These are phyloP conservation scores for Melanogrammus aeglefinus DNA, from an alignment of 2,797 vertebrate genomes.

Conservation along the genomic window DNA sequence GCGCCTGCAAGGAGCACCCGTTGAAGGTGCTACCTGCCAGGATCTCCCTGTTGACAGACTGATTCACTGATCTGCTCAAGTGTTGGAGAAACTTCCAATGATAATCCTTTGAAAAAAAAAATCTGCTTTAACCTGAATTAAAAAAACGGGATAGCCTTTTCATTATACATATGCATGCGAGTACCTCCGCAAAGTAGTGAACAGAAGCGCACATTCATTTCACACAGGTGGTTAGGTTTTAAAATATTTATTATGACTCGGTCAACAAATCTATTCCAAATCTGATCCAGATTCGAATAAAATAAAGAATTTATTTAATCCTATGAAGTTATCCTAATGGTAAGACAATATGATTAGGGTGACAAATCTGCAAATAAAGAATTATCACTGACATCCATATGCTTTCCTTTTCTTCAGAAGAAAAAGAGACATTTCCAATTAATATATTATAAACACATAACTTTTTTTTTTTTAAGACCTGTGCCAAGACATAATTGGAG, in stretches of 20 bases:
- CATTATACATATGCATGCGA: too few species aligned
- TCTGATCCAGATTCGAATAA: neutral
- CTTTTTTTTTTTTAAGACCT: slow-evolving; percentile 33
- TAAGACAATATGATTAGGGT: slow-evolving; percentile 22
- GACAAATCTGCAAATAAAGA: slow-evolving; percentile 35
- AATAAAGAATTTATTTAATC: slow-evolving; percentile 32
- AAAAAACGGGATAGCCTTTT: neutral
- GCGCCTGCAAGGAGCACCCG: slow-evolving; percentile 76
- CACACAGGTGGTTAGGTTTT: slow-evolving; percentile 28
- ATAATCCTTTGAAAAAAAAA: neutral
- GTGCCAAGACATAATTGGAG: slow-evolving; percentile 27
- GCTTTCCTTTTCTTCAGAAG: slow-evolving; percentile 20
- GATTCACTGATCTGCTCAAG: slow-evolving; percentile 4
- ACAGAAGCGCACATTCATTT: neutral
- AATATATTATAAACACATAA: slow-evolving; percentile 23
- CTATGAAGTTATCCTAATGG: slow-evolving; percentile 30
- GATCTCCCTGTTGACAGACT: slow-evolving; percentile 59
- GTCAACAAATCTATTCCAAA: slow-evolving; percentile 24
- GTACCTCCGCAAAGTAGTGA: neutral
- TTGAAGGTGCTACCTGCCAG: slow-evolving; percentile 66
- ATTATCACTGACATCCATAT: slow-evolving; percentile 31
- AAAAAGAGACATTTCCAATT: slow-evolving; percentile 16
- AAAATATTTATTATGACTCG: slow-evolving; percentile 62
- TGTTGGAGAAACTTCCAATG: neutral
- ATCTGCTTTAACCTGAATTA: neutral